Evolutionary conservation across 2,113 vertebrate genomes (phyloP).

Genomic region (Oryzias curvinotus): DNA sequence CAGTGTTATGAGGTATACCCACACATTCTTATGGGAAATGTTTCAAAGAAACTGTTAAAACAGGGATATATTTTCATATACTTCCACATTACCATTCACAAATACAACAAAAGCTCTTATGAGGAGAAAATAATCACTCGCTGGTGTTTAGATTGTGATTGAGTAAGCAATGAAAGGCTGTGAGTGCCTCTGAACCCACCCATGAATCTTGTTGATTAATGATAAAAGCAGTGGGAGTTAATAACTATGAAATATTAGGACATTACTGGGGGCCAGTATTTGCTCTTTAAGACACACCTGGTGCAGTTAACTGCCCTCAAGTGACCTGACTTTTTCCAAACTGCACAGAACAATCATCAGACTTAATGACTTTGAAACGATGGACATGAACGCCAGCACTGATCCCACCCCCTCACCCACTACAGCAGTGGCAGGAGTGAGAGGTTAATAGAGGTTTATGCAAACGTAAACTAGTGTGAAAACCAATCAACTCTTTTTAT

Average conservation of each 20-base stretch:
- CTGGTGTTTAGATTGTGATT: conserved; percentile 5
- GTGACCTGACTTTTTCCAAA: conserved; percentile 22
- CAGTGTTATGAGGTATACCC: too few species aligned
- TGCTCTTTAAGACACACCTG: conserved; percentile 27
- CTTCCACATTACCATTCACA: not conserved
- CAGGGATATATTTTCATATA: not conserved
- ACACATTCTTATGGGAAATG: not conserved
- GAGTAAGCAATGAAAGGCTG: not conserved
- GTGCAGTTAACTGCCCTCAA: conserved; percentile 35
- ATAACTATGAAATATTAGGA: conserved; percentile 8
- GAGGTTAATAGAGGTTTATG: conserved; percentile 1
- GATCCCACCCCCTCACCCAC: conserved; percentile 9
- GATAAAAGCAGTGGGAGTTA: conserved; percentile 27
- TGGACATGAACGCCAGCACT: conserved; percentile 5
- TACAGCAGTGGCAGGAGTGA: not conserved
- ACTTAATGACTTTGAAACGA: conserved; percentile 36
- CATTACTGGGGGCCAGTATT: conserved; percentile 8
- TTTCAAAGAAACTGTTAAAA: not conserved
- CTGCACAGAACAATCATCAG: conserved; percentile 29
- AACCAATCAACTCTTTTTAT: too few species aligned
- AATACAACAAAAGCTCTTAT: not conserved
- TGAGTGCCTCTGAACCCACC: conserved; percentile 16
- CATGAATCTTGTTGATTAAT: conserved; percentile 28
- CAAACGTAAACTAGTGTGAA: not conserved
- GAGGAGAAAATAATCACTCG: conserved; percentile 12